phyloP scores from a whole-genome alignment of 2,113 vertebrate genomes.

The Mandrillus leucophaeus region DNA sequence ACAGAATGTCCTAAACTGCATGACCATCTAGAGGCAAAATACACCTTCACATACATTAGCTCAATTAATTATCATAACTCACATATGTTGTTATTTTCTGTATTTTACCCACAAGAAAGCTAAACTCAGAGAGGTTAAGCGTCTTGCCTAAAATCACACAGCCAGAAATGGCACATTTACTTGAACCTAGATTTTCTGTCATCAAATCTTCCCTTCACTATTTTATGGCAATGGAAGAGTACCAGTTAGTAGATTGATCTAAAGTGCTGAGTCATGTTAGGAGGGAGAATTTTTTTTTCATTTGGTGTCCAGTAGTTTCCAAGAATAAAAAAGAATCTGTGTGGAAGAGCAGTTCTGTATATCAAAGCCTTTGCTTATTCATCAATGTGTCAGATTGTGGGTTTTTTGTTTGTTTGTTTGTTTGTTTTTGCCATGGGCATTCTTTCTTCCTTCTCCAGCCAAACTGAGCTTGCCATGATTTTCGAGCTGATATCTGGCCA shows the following conservation, averaged over 20 bases:
- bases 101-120: background rate
- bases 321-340: conserved; percentile 2
- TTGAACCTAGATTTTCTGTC: background rate
- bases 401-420: too few species aligned
- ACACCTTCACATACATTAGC: background rate
- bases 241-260: background rate
- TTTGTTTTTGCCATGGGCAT: background rate
- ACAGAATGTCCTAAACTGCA: conserved; percentile 53
- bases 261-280: background rate
- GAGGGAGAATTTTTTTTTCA: background rate
- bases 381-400: background rate
- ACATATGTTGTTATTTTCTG: background rate
- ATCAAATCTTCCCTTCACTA: background rate
- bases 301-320: background rate
- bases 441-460: background rate
- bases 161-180: background rate
- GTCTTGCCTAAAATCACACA: background rate
- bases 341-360: conserved; percentile 8
- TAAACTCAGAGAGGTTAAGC: background rate
- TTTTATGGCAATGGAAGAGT: background rate
- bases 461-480: background rate
- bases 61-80: background rate
- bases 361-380: conserved; percentile 35
- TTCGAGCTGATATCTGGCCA: background rate
- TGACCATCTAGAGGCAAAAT: background rate